Evolutionary conservation across 1,140 invertebrate genomes (phyloP).

Genomic region (Diabrotica virgifera): DNA sequence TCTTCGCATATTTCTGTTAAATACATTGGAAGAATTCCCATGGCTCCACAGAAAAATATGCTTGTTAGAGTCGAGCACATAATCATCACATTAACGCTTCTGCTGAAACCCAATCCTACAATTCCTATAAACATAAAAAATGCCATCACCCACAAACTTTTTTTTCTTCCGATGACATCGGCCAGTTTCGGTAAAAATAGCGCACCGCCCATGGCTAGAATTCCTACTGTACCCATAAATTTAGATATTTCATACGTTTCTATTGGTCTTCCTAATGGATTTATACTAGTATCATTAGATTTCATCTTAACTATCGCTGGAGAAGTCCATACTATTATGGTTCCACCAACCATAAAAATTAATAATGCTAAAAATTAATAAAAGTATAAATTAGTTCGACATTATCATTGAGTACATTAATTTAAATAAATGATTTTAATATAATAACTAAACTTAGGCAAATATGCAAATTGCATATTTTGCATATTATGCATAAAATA

Average conservation of each 20-base stretch:
- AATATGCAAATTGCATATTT: too few relatives aligned
- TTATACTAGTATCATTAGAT: constrained; percentile 19
- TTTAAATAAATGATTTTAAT: too few relatives aligned
- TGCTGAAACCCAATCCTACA: constrained; percentile 47
- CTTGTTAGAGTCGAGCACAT: constrained; percentile 49
- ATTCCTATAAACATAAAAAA: constrained; percentile 47
- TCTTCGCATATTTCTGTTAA: constrained; percentile 49
- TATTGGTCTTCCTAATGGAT: constrained; percentile 43
- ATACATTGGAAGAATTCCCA: constrained; percentile 52
- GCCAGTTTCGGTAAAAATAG: constrained; percentile 36
- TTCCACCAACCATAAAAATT: too few relatives aligned
- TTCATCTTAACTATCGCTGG: constrained; percentile 60
- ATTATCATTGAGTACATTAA: too few relatives aligned
- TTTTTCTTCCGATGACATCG: constrained; percentile 45
- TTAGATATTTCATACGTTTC: constrained; percentile 63
- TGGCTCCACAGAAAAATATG: constrained; percentile 48
- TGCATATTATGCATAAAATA: too few relatives aligned
- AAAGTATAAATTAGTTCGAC: too few relatives aligned
- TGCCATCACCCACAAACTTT: constrained; percentile 43
- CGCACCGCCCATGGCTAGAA: constrained; percentile 64
- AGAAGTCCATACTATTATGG: constrained; percentile 60
- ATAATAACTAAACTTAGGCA: too few relatives aligned
- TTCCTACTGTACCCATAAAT: constrained; percentile 74
- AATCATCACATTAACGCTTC: constrained; percentile 41
- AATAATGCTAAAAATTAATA: too few relatives aligned